Evolutionary conservation across 2,113 vertebrate genomes (phyloP), one percentile per base, ranked within the genome.

Genomic region (Onychostruthus taczanowskii): DNA sequence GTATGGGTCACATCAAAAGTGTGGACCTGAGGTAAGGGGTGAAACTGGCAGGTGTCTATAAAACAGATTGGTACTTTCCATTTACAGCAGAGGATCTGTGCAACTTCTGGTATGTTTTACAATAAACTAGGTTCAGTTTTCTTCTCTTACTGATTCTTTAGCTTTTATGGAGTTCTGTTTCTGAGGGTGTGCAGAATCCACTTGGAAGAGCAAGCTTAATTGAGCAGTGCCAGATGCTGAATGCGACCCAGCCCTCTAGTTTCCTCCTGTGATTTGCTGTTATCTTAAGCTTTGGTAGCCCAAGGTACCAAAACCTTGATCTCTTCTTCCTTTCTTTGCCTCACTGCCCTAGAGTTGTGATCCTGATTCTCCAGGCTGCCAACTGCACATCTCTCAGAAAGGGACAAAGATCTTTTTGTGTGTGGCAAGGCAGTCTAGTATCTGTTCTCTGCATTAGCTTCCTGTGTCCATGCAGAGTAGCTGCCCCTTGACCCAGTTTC

Each of bases 21-120:
- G 98, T 99, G 31, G 99, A 99, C 96, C 97, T 99, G 84, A 98
- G 99, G 99, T 99, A 92, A 98, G 97, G 31, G 30, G 4, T 35
- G 43, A 24, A 76, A 21, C n/a, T 58, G 52, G 26, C 17, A 10
- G 27, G 4, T 4, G 5, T 50, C 13, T 52, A 3, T 16, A n/a
- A 68, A 89, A 9, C n/a, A 69, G 52, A 30, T 33, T 49, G 43
- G 63, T 76, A 2, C 67, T 76, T 87, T 27, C 27, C 24, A 3
- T 31, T 53, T 81, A 21, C n/a, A 72, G 46, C 41, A 78, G 56
- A 56, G 69, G 17, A 72, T 33, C 58, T 93, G 50, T 73, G n/a
- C 55, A n/a, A 50, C 13, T 93, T 96, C 61, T 88, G 39, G 59
- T 52, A 30, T 0, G 0, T 66, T 82, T 80, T 77, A 46, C 56